Conservation (phyloP, 2,113 vertebrate species). For the Myxocyprinus asiaticus region DNA sequence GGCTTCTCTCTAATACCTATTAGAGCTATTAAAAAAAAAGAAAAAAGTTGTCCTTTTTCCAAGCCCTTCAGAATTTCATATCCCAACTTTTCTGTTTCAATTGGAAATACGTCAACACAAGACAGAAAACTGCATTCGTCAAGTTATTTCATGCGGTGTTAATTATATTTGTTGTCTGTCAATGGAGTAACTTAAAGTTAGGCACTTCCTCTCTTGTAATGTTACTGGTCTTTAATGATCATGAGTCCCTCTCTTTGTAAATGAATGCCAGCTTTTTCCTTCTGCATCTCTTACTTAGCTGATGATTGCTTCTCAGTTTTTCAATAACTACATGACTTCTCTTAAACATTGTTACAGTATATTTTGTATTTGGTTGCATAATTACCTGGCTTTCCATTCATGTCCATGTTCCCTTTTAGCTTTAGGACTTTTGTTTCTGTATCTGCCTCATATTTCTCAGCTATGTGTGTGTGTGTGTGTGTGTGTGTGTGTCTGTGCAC, state of each 20-base stretch:
- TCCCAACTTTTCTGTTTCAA: too few relatives aligned
- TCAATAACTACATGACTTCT: too few relatives aligned
- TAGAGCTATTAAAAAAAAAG: too few relatives aligned
- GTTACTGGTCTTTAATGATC: slow-evolving; percentile 31
- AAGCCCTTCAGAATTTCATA: too few relatives aligned
- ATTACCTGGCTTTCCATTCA: not conserved
- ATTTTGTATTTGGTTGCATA: slow-evolving; percentile 29
- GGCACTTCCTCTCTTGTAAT: not conserved
- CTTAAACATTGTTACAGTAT: not conserved
- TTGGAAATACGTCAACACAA: too few relatives aligned
- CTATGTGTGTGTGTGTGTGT: slow-evolving; percentile 22
- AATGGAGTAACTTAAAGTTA: too few relatives aligned
- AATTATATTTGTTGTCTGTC: too few relatives aligned
- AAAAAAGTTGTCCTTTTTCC: too few relatives aligned
- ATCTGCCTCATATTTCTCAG: slow-evolving; percentile 23
- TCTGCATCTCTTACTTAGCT: slow-evolving; percentile 8
- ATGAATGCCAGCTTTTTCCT: too few relatives aligned
- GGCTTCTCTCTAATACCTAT: too few relatives aligned
- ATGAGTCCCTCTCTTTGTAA: not conserved
- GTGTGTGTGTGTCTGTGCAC: slow-evolving; percentile 28
- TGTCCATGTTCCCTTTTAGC: slow-evolving; percentile 14
- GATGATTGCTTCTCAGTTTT: slow-evolving; percentile 16
- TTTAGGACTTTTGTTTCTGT: slow-evolving; percentile 25
- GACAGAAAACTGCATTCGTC: too few relatives aligned
- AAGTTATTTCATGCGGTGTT: too few relatives aligned